phyloP scores from a whole-genome alignment of 2,797 vertebrate species.

The Gymnoscopelus braueri region DNA sequence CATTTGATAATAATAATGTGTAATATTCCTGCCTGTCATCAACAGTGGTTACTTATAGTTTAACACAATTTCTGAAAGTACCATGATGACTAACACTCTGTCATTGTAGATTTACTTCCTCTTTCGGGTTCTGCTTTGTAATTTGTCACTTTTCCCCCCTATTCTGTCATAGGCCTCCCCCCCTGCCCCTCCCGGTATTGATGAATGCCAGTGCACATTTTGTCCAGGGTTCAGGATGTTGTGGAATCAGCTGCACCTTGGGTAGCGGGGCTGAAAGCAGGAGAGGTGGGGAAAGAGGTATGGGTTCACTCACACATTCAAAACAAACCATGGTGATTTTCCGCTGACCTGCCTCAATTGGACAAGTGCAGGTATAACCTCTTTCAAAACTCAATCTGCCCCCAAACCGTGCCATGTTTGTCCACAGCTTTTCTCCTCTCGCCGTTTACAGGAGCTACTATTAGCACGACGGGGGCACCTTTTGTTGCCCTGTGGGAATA shows the following conservation, averaged over 20 bases:
- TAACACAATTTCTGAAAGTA: not conserved
- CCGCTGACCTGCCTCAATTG: slow-evolving; percentile 55
- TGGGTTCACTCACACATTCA: slow-evolving; percentile 15
- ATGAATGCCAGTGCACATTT: slow-evolving; percentile 25
- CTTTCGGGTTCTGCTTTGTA: no score
- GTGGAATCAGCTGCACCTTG: slow-evolving; percentile 10
- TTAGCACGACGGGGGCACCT: slow-evolving; percentile 38
- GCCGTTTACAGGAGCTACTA: slow-evolving; percentile 49
- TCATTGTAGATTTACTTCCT: not conserved
- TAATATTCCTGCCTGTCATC: slow-evolving; percentile 9
- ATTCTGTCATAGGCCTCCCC: not conserved
- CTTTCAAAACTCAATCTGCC: slow-evolving; percentile 60
- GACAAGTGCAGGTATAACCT: slow-evolving; percentile 46
- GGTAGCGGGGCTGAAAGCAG: slow-evolving; percentile 21
- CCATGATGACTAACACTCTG: not conserved
- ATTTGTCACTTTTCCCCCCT: no score
- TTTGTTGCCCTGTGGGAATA: slow-evolving; percentile 68
- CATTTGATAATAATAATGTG: slow-evolving; percentile 2
- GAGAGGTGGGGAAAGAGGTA: slow-evolving; percentile 51
- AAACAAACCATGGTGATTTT: slow-evolving; percentile 61
- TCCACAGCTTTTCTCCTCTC: slow-evolving; percentile 60
- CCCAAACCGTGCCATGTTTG: slow-evolving; percentile 55
- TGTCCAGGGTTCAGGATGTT: slow-evolving; percentile 20
- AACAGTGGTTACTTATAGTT: not conserved
- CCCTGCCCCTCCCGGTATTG: slow-evolving; percentile 3